These are phyloP conservation scores for Ophion slaviceki DNA, from an alignment of 2,888 invertebrate genomes.

Conservation along the genomic window DNA sequence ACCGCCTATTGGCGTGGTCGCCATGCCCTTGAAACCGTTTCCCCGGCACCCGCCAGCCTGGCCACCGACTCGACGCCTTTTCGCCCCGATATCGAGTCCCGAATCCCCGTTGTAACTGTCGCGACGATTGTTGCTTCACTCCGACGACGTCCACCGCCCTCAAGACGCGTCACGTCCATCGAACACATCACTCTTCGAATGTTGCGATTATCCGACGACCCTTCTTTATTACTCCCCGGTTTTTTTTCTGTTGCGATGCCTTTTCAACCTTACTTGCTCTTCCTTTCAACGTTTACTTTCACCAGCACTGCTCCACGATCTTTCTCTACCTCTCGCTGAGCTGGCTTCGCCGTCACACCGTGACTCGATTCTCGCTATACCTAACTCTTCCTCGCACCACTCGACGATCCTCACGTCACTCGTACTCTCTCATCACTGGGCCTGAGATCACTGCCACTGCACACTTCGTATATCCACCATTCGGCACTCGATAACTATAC, in stretches of 20 bases:
- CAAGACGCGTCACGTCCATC: constrained; percentile 82
- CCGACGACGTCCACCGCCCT: constrained; percentile 82
- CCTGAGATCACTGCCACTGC: constrained; percentile 20
- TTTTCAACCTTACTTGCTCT: constrained; percentile 54
- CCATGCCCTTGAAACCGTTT: constrained; percentile 83
- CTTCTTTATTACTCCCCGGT: constrained; percentile 50
- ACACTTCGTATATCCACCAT: constrained; percentile 28
- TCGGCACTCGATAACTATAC: constrained; percentile 20
- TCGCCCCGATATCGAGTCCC: constrained; percentile 76
- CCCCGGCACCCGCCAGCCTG: constrained; percentile 83
- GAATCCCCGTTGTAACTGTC: constrained; percentile 70
- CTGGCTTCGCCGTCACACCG: background rate
- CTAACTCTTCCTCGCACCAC: constrained; percentile 49
- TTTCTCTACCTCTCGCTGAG: background rate
- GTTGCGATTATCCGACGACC: constrained; percentile 66
- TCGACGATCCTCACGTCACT: constrained; percentile 26
- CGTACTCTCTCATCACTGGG: constrained; percentile 35
- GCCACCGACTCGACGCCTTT: constrained; percentile 80
- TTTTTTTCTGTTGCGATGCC: constrained; percentile 45
- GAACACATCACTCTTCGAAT: constrained; percentile 81
- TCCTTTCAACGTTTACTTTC: constrained; percentile 21
- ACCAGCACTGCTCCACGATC: too few species aligned
- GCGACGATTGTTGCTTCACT: constrained; percentile 69
- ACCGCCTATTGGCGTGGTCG: constrained; percentile 83
- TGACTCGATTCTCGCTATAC: constrained; percentile 25